phyloP scores from a whole-genome alignment of 2,888 invertebrate genomes.

The Eristalinus aeneus region DNA sequence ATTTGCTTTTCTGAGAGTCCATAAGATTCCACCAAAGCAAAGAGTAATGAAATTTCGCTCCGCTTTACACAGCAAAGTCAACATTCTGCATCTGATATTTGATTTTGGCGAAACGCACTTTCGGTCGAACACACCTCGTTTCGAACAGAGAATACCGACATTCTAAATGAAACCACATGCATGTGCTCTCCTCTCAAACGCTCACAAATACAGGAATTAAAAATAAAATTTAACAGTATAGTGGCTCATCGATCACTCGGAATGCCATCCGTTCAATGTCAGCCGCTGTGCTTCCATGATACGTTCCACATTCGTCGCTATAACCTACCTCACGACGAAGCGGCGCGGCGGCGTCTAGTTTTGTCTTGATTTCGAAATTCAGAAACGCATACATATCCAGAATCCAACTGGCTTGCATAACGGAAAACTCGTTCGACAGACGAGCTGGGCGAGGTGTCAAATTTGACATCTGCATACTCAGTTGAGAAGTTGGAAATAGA shows the following conservation, averaged over 20 bases:
- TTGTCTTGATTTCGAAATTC: not conserved
- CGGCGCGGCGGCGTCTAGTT: not conserved
- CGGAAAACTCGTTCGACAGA: not conserved
- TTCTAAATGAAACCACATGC: not conserved
- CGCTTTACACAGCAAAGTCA: not conserved
- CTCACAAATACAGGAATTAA: not conserved
- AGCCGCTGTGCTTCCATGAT: not conserved
- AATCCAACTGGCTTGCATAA: not conserved
- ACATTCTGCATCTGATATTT: not conserved
- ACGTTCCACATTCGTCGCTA: not conserved
- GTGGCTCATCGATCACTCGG: conserved; percentile 3
- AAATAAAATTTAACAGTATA: not conserved
- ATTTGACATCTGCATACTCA: not conserved
- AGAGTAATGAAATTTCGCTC: not conserved
- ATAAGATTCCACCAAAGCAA: not conserved
- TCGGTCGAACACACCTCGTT: not conserved
- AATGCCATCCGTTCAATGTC: conserved; percentile 7
- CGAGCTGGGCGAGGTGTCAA: not conserved
- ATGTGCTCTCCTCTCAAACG: not conserved
- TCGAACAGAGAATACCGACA: not conserved
- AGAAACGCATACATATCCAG: not conserved
- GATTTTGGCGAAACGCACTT: not conserved
- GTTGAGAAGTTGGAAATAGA: not conserved
- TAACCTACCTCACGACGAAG: not conserved
- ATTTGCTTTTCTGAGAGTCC: not conserved